A percentile compares a stretch with the other conserved stretches of the same genome.
Conservation (phyloP, 2,797 vertebrate genomes). For the Merluccius polli region DNA sequence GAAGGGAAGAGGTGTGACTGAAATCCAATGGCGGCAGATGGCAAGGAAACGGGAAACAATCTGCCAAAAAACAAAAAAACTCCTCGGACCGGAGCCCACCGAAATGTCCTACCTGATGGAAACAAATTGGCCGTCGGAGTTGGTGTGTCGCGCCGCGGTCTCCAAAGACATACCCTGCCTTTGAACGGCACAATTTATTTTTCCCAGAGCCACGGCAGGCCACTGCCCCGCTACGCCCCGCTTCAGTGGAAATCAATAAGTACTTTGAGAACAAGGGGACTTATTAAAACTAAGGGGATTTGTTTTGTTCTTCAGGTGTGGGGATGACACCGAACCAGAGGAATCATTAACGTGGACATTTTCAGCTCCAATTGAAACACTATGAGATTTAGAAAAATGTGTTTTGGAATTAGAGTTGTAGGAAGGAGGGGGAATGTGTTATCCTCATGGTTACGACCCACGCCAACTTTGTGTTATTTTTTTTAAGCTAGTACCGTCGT, state of each 20-base stretch:
- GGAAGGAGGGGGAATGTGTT: no score
- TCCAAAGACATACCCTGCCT: slow-evolving; percentile 63
- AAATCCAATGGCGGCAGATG: slow-evolving; percentile 30
- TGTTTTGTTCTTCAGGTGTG: slow-evolving; percentile 60
- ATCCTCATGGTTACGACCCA: no score
- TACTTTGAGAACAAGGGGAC: slow-evolving; percentile 73
- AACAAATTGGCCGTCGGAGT: slow-evolving; percentile 57
- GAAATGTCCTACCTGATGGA: slow-evolving; percentile 69
- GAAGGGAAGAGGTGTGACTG: slow-evolving; percentile 31
- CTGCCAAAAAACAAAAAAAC: slow-evolving; percentile 36
- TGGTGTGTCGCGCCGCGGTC: slow-evolving; percentile 43
- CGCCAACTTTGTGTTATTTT: no score
- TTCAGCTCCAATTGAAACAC: no score
- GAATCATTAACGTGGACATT: no score
- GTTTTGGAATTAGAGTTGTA: no score
- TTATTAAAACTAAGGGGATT: slow-evolving; percentile 72
- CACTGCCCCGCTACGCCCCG: slow-evolving; percentile 57
- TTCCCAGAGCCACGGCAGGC: slow-evolving; percentile 60
- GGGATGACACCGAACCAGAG: slow-evolving; percentile 61
- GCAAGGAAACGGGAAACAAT: slow-evolving; percentile 44
- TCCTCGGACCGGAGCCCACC: slow-evolving; percentile 37
- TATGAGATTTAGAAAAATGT: no score
- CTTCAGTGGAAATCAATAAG: slow-evolving; percentile 78
- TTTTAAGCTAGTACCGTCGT: no score
- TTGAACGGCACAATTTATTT: slow-evolving; percentile 77